Base-by-base conservation (phyloP, 1,140 invertebrate species). In the Drosophila seguyi region DNA sequence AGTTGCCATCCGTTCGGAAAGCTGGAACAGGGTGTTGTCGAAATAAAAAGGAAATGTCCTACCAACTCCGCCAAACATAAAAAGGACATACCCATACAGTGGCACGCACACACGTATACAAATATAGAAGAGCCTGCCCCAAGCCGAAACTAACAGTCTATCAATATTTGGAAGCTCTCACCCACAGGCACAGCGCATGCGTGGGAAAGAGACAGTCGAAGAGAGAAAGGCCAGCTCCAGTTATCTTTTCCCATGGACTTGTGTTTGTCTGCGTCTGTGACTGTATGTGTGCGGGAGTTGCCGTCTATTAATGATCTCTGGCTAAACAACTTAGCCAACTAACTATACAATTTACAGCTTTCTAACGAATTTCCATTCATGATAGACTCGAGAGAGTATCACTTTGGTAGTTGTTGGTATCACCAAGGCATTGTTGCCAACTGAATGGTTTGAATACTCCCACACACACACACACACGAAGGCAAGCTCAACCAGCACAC, bases 141-240 rank as follows among this genome's bases (percentile, higher is more conserved):
- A 90, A 90, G 86, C 86, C 60, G 61, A 90, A 90, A 90, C 69
- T 85, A 85, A 90, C 85, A 90, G 85, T 88, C 62, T 76, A 75
- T 80, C 79, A 88, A 79, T 88, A 83, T 83, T 77, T 71, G 68
- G 67, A 81, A 90, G 86, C 80, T 80, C 84, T 77, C 61, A 31
- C 55, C 41, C 27, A 48, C 38, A 48, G 11, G 29, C 11, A 66
- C 18, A 39, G 85, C 84, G 84, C 84, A 88, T 90, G 84, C 84
- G 84, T 84, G 68, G 53, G 65, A 80, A 79, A 58, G 39, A 73
- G 45, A 74, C 41, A 45, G 36, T 29, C 31, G 52, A 60, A 48
- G 39, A 27, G 42, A 47, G 25, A 18, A 27, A n/a, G 20, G 38
- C 14, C 34, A 55, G 47, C 78, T 82, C 53, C 79, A 78, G 47